Percentiles rank a stretch among this genome's conserved stretches.
phyloP scores from a whole-genome alignment of 1,140 invertebrate species.

The Tetraneura akinire region DNA sequence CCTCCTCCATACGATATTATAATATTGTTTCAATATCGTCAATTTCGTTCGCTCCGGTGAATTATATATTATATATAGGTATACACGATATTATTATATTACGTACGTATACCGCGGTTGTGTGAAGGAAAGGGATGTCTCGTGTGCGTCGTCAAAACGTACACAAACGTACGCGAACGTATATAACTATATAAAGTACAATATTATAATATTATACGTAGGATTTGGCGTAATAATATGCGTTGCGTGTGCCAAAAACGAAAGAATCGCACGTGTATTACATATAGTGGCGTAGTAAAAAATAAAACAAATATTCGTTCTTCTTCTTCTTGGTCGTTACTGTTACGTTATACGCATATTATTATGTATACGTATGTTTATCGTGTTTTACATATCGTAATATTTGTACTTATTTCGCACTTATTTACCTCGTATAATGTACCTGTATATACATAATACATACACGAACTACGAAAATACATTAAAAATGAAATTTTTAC shows the following conservation, averaged over 20 bases:
- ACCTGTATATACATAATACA: too few species aligned
- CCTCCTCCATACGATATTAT: too few species aligned
- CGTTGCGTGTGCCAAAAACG: conserved; percentile 3
- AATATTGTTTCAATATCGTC: conserved; percentile 15
- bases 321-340: not conserved
- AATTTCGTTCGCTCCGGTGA: not conserved
- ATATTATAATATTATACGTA: not conserved
- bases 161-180: too few species aligned
- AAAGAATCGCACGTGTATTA: not conserved
- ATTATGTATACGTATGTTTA: too few species aligned
- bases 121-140: not conserved
- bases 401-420: too few species aligned
- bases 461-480: too few species aligned
- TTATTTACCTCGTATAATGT: too few species aligned
- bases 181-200: not conserved
- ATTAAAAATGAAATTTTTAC: too few species aligned
- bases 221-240: not conserved
- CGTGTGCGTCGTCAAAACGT: not conserved
- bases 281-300: not conserved
- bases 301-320: not conserved
- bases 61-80: not conserved
- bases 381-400: too few species aligned
- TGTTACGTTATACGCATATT: too few species aligned
- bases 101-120: too few species aligned
- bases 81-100: too few species aligned